Base-by-base conservation (phyloP, 2,113 vertebrate genomes). In the Rostratula benghalensis region DNA sequence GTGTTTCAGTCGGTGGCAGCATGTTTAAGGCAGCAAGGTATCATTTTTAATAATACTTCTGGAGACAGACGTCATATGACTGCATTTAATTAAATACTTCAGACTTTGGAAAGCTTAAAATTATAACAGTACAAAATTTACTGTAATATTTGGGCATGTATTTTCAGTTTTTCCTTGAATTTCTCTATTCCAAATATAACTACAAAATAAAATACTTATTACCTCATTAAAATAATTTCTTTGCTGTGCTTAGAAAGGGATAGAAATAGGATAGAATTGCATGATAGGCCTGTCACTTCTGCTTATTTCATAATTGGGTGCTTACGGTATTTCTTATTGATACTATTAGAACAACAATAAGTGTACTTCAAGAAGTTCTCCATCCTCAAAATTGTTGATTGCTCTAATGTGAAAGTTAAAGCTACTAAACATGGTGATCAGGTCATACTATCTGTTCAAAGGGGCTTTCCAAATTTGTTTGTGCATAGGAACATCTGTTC, bases 401-500 rank as follows among this genome's bases (percentile, higher is more conserved):
- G 48, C 41, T 61, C 69, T 59, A 48, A 60, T 9, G 8, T 30
- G 14, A 60, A 96, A 74, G 33, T 43, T 77, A 78, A 77, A 73
- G 50, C 43, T 43, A 41, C 57, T 65, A 63, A 74, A 67, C 11
- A 43, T 0, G 0, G 37, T 35, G 27, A 87, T 35, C 20, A 75
- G 27, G 30, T 70, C 25, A 20, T 5, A 35, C 23, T 80, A 12
- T 43, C 37, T 61, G 6, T 50, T 90, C 61, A 85, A 74, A 93
- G 19, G 24, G 50, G 18, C 46, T 43, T 93, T 83, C 79, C 59
- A 59, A 86, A 90, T 67, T 63, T 74, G 23, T 63, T 59, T 82
- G 48, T 85, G 61, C 48, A 53, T 67, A 93, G 68, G 23, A 94
- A 76, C 74, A 81, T 64, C 85, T 94, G 71, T 24, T 87, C 79